Evolutionary conservation across 2,888 invertebrate genomes (phyloP).

Genomic region (Halocaridina rubra): DNA sequence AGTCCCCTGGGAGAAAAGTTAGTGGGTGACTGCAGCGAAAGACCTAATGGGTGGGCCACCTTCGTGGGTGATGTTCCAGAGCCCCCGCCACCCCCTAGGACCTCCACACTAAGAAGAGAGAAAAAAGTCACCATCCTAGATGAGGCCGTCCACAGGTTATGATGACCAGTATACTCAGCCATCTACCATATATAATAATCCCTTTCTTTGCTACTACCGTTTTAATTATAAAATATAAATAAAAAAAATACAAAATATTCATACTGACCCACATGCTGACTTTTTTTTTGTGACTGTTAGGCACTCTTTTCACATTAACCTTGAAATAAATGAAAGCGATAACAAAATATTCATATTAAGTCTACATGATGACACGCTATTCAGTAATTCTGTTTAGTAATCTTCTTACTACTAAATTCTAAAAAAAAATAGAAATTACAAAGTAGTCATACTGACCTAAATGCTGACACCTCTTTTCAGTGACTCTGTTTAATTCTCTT

Average conservation of each 20-base stretch:
- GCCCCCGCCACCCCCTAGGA: conserved; percentile 56
- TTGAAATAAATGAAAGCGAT: background rate
- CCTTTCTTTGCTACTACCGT: background rate
- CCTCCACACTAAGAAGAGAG: conserved; percentile 50
- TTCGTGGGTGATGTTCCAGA: conserved; percentile 53
- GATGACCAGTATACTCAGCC: conserved; percentile 4
- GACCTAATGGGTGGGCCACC: conserved; percentile 58
- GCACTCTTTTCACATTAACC: background rate
- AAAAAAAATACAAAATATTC: background rate
- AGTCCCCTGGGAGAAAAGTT: background rate
- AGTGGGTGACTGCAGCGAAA: background rate
- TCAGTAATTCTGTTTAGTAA: too few relatives aligned
- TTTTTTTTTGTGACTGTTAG: background rate
- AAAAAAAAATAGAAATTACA: too few relatives aligned
- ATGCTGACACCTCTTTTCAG: too few relatives aligned
- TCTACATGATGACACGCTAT: too few relatives aligned
- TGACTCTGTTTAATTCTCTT: too few relatives aligned
- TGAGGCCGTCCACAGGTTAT: conserved; percentile 60
- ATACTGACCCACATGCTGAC: too few relatives aligned
- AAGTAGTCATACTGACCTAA: too few relatives aligned
- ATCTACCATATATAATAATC: background rate
- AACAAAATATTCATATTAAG: background rate
- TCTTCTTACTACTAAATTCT: too few relatives aligned
- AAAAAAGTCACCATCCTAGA: conserved; percentile 59
- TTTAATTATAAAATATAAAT: background rate